Conservation (phyloP, 2,888 invertebrate genomes). For the Oligia latruncula region DNA sequence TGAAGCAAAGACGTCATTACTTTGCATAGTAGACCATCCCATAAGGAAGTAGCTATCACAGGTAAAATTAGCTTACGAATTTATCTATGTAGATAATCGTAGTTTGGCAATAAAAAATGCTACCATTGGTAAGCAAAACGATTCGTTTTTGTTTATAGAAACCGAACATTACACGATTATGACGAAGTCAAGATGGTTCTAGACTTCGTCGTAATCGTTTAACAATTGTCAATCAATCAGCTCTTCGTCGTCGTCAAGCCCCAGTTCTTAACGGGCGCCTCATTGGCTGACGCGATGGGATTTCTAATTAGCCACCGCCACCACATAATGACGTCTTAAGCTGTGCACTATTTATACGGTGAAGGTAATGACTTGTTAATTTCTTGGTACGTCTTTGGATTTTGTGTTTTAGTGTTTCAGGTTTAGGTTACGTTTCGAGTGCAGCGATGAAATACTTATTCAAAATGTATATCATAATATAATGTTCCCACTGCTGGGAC, state of each 20-base stretch:
- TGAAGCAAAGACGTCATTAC: too few relatives aligned
- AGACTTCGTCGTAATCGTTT: background rate
- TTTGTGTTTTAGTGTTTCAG: background rate
- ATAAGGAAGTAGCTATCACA: too few relatives aligned
- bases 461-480: background rate
- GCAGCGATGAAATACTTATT: background rate
- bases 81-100: too few relatives aligned
- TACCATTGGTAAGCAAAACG: too few relatives aligned
- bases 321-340: conserved; percentile 58
- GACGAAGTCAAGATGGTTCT: too few relatives aligned
- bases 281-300: conserved; percentile 55
- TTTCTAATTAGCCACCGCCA: conserved; percentile 53
- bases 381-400: conserved; percentile 38
- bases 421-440: background rate
- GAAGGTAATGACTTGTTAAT: conserved; percentile 51
- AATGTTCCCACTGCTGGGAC: background rate
- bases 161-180: too few relatives aligned
- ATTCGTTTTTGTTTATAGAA: too few relatives aligned
- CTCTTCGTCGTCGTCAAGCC: background rate
- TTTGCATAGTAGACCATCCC: too few relatives aligned
- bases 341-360: conserved; percentile 59
- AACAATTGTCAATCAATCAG: conserved; percentile 43
- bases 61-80: too few relatives aligned
- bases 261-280: conserved; percentile 51
- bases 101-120: too few relatives aligned